A percentile compares a stretch with the other conserved stretches of the same genome.
Evolutionary conservation across 1,140 invertebrate species (phyloP).

Genomic region (Pogonus chalceus): DNA sequence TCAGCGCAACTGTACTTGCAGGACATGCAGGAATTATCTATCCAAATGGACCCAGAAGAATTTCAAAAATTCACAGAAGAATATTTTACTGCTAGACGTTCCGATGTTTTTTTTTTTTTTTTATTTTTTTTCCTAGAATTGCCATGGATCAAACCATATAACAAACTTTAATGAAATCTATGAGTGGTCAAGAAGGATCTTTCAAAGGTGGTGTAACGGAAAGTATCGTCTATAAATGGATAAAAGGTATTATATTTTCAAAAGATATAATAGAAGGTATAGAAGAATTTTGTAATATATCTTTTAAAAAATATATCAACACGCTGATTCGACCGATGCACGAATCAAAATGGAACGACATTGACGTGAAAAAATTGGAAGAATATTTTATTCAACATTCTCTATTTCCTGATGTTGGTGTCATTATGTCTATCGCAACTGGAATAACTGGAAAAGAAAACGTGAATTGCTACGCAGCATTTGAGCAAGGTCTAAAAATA

Average conservation of each 20-base stretch:
- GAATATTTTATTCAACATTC: too few species aligned
- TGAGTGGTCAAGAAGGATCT: slow-evolving; percentile 13
- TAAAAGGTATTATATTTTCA: slow-evolving; percentile 18
- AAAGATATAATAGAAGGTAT: slow-evolving; percentile 23
- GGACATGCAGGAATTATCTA: too few species aligned
- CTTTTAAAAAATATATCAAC: slow-evolving; percentile 19
- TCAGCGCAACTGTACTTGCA: too few species aligned
- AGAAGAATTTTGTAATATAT: slow-evolving; percentile 19
- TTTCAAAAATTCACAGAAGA: slow-evolving; percentile 25
- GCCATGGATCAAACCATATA: slow-evolving; percentile 14
- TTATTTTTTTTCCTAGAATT: slow-evolving; percentile 16
- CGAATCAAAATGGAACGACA: too few species aligned
- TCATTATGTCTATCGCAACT: too few species aligned
- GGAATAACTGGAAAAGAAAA: slow-evolving; percentile 10
- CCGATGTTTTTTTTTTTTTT: too few species aligned
- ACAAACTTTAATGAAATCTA: slow-evolving; percentile 15
- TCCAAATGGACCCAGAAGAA: too few species aligned
- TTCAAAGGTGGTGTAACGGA: slow-evolving; percentile 14
- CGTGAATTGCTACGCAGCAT: slow-evolving; percentile 19
- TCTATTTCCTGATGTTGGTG: too few species aligned
- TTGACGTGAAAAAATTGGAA: too few species aligned
- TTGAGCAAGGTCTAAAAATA: too few species aligned
- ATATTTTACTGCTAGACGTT: slow-evolving; percentile 29
- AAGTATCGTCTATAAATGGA: slow-evolving; percentile 17
- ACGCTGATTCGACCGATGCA: too few species aligned